Evolutionary conservation across 2,113 vertebrate genomes (phyloP).

Genomic region (Mirza zaza): DNA sequence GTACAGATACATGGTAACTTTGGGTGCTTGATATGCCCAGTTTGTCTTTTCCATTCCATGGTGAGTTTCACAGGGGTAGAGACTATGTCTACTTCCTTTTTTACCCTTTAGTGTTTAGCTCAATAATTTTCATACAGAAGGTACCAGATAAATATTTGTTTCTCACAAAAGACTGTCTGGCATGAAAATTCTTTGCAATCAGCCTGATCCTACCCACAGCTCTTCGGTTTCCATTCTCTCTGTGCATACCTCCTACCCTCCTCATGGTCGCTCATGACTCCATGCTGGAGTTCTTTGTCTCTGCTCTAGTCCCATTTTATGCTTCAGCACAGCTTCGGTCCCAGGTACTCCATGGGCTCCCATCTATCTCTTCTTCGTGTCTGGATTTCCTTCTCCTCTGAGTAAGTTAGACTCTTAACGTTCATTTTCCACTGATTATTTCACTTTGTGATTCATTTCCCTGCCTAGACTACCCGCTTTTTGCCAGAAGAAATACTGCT

Average conservation of each 20-base stretch:
- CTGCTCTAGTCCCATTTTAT: not conserved
- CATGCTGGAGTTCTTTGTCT: not conserved
- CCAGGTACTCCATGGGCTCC: not conserved
- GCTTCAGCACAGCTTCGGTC: not conserved
- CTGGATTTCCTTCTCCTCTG: not conserved
- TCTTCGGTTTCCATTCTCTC: not conserved
- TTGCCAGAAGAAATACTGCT: not conserved
- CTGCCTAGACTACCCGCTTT: not conserved
- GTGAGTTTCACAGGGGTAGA: not conserved
- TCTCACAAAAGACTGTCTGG: not conserved
- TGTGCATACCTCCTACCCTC: not conserved
- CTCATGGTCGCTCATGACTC: not conserved
- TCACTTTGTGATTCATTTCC: not conserved
- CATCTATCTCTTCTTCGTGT: not conserved
- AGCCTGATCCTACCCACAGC: not conserved
- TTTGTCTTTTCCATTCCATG: not conserved
- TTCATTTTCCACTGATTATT: not conserved
- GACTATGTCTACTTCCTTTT: not conserved
- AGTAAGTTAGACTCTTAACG: not conserved
- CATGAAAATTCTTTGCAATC: not conserved
- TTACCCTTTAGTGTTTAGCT: not conserved
- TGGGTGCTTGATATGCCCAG: not conserved
- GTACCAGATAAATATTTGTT: not conserved
- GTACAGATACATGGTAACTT: not conserved
- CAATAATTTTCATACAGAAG: not conserved